phyloP scores from a whole-genome alignment of 2,797 vertebrate genomes.

The Monodelphis domestica region DNA sequence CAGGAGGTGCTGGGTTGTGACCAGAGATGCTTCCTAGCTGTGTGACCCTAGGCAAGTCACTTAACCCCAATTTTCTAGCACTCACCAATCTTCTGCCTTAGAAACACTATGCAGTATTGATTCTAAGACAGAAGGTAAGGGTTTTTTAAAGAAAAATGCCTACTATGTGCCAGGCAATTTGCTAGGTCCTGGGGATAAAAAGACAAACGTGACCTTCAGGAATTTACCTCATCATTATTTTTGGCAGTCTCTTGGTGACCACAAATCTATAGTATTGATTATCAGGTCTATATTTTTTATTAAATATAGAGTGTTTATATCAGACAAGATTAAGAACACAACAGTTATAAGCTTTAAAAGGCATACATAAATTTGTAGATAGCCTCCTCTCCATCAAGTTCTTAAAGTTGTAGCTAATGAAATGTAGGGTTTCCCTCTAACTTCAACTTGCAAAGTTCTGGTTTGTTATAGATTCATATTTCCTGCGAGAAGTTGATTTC shows the following conservation, averaged over 20 bases:
- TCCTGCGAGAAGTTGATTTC: conserved; percentile 14
- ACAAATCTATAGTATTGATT: conserved; percentile 16
- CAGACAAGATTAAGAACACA: background rate
- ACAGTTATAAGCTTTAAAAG: background rate
- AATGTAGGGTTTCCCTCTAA: conserved; percentile 20
- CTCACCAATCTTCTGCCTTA: too few relatives aligned
- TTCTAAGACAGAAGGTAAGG: too few relatives aligned
- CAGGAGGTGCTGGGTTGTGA: too few relatives aligned
- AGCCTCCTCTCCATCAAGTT: background rate
- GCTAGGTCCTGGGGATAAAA: background rate
- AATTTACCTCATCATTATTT: background rate
- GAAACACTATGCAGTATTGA: too few relatives aligned
- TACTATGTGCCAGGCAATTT: background rate
- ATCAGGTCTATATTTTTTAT: conserved; percentile 38
- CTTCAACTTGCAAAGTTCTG: background rate
- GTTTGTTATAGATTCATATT: background rate
- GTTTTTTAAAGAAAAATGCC: too few relatives aligned
- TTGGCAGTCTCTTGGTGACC: background rate
- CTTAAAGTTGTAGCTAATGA: conserved; percentile 17
- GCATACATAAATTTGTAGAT: background rate
- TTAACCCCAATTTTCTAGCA: too few relatives aligned
- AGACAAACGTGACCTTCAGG: background rate
- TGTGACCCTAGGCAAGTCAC: too few relatives aligned
- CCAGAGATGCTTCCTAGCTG: too few relatives aligned
- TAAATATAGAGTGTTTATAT: conserved; percentile 28